phyloP scores from a whole-genome alignment of 2,797 vertebrate genomes.

The Mus spretus region DNA sequence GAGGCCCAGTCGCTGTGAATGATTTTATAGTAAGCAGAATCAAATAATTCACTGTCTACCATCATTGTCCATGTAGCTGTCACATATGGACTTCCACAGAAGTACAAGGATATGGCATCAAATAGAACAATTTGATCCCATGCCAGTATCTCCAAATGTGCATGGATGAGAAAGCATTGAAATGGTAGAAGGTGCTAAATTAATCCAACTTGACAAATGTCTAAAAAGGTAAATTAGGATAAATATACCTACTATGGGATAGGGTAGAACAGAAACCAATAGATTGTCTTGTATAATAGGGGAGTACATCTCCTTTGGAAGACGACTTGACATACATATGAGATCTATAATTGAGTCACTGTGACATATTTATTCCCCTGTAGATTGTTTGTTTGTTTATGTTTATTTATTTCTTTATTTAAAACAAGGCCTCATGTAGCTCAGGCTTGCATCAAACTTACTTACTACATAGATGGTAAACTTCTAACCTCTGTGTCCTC shows the following conservation, averaged over 20 bases:
- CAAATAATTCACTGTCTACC: not conserved
- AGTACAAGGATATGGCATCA: not conserved
- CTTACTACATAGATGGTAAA: too few species aligned
- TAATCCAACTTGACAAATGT: not conserved
- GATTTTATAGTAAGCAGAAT: not conserved
- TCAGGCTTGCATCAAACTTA: not conserved
- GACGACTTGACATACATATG: not conserved
- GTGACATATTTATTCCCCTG: not conserved
- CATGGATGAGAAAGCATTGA: not conserved
- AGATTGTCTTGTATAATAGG: not conserved
- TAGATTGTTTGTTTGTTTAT: too few species aligned
- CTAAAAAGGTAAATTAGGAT: not conserved
- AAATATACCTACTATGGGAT: rapidly evolving
- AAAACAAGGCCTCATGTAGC: not conserved
- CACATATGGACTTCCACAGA: not conserved
- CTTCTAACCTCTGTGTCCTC: too few species aligned
- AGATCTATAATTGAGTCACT: not conserved
- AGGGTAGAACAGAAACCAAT: not conserved
- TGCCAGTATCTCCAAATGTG: not conserved
- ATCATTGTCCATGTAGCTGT: not conserved
- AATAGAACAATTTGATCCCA: not conserved
- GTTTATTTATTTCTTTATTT: not conserved
- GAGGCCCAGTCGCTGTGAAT: not conserved
- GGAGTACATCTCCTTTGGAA: not conserved
- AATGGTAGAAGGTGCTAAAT: not conserved